Conservation (phyloP, 2,113 vertebrate species). For the Cinclus mexicanus region DNA sequence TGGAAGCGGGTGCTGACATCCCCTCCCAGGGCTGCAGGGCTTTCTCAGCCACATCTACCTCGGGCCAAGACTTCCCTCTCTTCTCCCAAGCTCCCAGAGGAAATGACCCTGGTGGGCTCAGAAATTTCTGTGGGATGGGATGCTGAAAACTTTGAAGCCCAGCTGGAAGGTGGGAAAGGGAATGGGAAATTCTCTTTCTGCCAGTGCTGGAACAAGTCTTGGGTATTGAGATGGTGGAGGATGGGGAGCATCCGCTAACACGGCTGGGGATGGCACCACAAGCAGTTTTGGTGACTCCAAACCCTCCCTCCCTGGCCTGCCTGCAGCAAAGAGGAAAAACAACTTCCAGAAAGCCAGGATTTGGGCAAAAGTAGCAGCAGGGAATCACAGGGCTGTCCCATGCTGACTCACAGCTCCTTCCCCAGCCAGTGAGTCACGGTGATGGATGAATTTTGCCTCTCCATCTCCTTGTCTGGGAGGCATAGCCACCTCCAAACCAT, state of each 20-base stretch:
- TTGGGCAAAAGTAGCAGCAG: background rate
- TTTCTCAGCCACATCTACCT: slow-evolving; percentile 11
- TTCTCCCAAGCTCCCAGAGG: slow-evolving; percentile 54
- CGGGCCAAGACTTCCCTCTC: background rate
- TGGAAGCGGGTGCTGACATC: background rate
- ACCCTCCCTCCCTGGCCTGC: background rate
- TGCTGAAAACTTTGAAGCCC: background rate
- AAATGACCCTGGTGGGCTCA: slow-evolving; percentile 39
- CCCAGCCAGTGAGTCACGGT: slow-evolving; percentile 6
- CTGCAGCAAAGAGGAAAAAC: background rate
- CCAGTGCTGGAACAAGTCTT: background rate
- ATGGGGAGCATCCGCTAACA: background rate
- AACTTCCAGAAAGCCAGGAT: background rate
- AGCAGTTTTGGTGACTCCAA: background rate
- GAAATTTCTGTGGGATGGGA: slow-evolving; percentile 50
- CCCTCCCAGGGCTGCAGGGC: slow-evolving; percentile 11
- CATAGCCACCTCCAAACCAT: background rate
- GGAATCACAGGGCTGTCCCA: background rate
- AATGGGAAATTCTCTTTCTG: background rate
- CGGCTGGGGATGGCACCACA: rapidly evolving
- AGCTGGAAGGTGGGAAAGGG: background rate
- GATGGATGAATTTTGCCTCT: background rate
- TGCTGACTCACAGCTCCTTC: slow-evolving; percentile 21
- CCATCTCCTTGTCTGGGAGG: background rate
- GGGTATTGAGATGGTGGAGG: rapidly evolving